These are phyloP conservation scores for Gadopsis bispinosus DNA, from an alignment of 2,797 vertebrate species.

Conservation along the genomic window DNA sequence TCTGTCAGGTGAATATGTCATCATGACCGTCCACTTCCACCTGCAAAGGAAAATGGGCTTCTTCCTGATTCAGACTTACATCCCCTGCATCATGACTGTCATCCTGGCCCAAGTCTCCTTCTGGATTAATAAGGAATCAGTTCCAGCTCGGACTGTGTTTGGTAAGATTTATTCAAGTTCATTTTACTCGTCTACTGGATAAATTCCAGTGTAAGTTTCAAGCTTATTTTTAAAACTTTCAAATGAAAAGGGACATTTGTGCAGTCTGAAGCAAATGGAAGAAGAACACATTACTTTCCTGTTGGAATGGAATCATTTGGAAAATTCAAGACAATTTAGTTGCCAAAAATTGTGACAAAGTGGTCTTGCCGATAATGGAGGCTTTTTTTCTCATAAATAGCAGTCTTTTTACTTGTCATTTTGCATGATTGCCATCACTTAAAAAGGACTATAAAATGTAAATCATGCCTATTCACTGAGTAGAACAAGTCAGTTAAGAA, in stretches of 20 bases:
- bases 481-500: neutral
- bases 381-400: neutral
- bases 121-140: constrained; percentile 98
- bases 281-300: constrained; percentile 4
- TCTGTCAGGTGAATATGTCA: constrained; percentile 93
- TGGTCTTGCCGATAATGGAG: constrained; percentile 11
- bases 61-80: constrained; percentile 98
- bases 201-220: neutral
- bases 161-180: constrained; percentile 83
- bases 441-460: constrained; percentile 3
- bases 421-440: constrained; percentile 25
- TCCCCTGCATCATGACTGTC: constrained; percentile 97
- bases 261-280: neutral
- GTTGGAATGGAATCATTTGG: constrained; percentile 13
- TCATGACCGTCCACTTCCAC: constrained; percentile 98
- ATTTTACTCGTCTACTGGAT: neutral
- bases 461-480: constrained; percentile 10
- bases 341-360: constrained; percentile 23
- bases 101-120: constrained; percentile 97
- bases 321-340: constrained; percentile 4
- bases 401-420: constrained; percentile 4
- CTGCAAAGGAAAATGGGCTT: constrained; percentile 95
- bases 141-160: constrained; percentile 96
- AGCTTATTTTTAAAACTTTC: neutral
- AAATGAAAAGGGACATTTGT: neutral